Evolutionary conservation across 2,113 vertebrate species (phyloP), one percentile per base, ranked within the genome.

Genomic region (Takifugu flavidus): DNA sequence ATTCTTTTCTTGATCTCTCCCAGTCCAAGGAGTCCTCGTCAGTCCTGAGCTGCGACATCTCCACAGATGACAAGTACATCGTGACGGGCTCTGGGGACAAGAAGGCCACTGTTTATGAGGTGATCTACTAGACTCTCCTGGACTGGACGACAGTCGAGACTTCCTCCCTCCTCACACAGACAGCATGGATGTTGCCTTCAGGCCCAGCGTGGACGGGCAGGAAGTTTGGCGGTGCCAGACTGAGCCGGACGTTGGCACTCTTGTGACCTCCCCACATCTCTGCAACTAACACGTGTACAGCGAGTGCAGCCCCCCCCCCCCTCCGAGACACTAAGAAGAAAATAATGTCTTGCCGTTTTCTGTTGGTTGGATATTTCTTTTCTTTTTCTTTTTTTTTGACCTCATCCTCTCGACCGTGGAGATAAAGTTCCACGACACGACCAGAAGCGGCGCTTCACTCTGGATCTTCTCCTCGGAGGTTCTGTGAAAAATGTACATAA

Each of bases 11-110:
- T 29, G 34, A 14, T 60, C 49, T 67, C 66, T 26, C 54, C 50
- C 90, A 98, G 96, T 98, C 96, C 49, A 98, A 98, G 90, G 96
- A 98, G 83, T 96, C 96, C 31, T 98, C 96, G 0, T 98, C 96
- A 0, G 96, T 98, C 81, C 89, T 98, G 75, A 98, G 96, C 78
- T 98, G 96, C 15, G 96, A 98, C 92, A 98, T 98, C 88, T 98
- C 95, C 0, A 94, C 94, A 0, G 96, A 98, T 60, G 95, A 98
- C 91, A 97, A 98, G 78, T 98, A 98, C 70, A 98, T 98, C n/a
- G 95, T 98, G 74, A 98, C 95, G 3, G 96, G 95, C 86, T 98
- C 96, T 45, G 96, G 96, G 54, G 96, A 98, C 91, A 98, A 98
- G 92, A 98, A 98, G 87, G 96, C 95, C 89, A 98, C 96, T 3